Evolutionary conservation across 35 echinoderm and acorn worm genomes (phyloP), one percentile per base, ranked within the genome.

Genomic region (Lytechinus variegatus): DNA sequence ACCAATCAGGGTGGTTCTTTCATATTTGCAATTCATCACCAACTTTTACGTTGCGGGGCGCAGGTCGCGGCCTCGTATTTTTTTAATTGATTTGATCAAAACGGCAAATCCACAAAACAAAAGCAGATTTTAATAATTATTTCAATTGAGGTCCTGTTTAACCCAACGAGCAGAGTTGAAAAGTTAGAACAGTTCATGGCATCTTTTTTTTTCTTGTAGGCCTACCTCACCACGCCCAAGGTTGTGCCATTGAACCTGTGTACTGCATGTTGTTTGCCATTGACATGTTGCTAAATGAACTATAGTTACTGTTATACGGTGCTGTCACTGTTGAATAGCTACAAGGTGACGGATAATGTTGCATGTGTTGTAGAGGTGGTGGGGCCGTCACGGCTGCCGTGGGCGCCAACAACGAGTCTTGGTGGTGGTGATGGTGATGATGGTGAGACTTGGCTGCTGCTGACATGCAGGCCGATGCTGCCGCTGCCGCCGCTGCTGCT

Each of bases 231-330:
- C 97, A 97, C 24, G 97, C 94, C 97, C 97, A 97, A 13, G 94
- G 97, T 95, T 98, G 97, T 7, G 96, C 94, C 97, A 98, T 98
- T 56, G 97, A 95, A n/a, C 97, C 97, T 16, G 96, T 95, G 54
- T 98, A 98, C 90, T 97, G 97, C 97, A 98, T 98, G 86, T 98
- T 98, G 87, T 98, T 98, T 27, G 96, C 94, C 96, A 96, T 96
- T 21, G 97, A 96, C 95, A 98, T 98, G 94, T 96, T 95, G 52
- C 87, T 95, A 86, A 98, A 98, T 27, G 97, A 96, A 14, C 97
- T 96, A 53, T 98, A 98, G 86, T 95, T 97, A 91, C 97, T 97
- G 95, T 96, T 96, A 71, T 98, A 98, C 6, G 97, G 97, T 33
- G 72, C 95, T 19, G 96, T 94, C 52, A 96, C 91, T 79, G 94